phyloP scores from a whole-genome alignment of 2,113 vertebrate genomes.

The Pseudorectes ferrugineus region DNA sequence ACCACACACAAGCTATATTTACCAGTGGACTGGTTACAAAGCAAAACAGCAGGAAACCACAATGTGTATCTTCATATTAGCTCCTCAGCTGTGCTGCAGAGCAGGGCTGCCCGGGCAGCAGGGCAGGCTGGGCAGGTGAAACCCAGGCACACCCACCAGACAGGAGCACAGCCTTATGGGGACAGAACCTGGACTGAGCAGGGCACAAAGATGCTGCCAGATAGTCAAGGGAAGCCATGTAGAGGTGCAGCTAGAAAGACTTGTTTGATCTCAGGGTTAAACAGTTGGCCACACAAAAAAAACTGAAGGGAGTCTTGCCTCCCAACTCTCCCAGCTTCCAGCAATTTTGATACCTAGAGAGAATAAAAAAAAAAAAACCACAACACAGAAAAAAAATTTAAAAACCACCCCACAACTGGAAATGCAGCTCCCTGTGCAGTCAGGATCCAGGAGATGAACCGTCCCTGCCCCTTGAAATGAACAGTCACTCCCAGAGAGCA shows the following conservation, averaged over 20 bases:
- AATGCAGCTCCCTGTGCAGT: background rate
- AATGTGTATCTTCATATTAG: background rate
- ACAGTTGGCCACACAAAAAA: background rate
- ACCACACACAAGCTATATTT: conserved; percentile 37
- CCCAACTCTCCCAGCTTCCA: background rate
- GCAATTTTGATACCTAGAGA: background rate
- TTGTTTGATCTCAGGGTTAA: background rate
- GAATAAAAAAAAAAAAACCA: background rate
- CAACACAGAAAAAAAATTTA: background rate
- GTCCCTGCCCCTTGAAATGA: background rate
- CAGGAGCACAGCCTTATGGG: background rate
- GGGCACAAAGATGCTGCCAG: background rate
- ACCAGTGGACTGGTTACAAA: conserved; percentile 46
- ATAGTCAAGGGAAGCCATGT: background rate
- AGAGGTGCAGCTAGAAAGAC: background rate
- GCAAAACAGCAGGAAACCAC: conserved; percentile 59
- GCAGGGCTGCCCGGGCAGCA: accelerated
- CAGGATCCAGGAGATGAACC: background rate
- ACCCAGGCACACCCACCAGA: background rate
- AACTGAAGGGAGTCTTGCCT: background rate
- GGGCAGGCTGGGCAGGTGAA: background rate
- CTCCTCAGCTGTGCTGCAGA: background rate
- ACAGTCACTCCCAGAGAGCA: background rate
- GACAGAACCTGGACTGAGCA: background rate
- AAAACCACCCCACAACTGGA: background rate